Evolutionary conservation across 2,113 vertebrate genomes (phyloP).

Genomic region (Maccullochella peelii): DNA sequence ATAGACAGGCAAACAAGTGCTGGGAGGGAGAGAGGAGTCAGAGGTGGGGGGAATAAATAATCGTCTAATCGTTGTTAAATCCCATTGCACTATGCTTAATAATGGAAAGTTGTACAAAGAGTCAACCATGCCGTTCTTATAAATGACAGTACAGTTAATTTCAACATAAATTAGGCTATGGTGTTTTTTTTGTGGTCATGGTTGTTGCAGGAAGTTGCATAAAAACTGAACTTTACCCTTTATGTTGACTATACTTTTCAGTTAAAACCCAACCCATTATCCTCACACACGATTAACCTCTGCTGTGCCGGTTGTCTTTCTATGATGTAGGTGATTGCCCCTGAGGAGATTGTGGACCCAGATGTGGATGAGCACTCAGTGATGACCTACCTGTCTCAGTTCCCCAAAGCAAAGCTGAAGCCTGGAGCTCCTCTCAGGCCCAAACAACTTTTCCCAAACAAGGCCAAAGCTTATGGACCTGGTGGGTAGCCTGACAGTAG

Average conservation of each 20-base stretch:
- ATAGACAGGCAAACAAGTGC: constrained; percentile 70
- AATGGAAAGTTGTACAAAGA: constrained; percentile 36
- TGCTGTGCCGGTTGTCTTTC: background rate
- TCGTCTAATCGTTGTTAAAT: constrained; percentile 63
- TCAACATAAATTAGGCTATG: background rate
- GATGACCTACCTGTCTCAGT: constrained; percentile 97
- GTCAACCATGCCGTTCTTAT: constrained; percentile 14
- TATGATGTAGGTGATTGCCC: constrained; percentile 89
- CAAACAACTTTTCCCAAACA: constrained; percentile 90
- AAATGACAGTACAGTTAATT: constrained; percentile 3
- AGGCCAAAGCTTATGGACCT: constrained; percentile 91
- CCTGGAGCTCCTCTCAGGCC: constrained; percentile 89
- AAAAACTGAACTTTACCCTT: background rate
- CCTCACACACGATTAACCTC: background rate
- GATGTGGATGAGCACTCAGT: constrained; percentile 95
- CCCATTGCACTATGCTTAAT: constrained; percentile 40
- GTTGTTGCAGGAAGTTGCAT: background rate
- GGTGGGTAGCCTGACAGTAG: constrained; percentile 79
- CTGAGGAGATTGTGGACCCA: constrained; percentile 95
- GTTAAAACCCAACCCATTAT: background rate
- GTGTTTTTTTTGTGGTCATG: background rate
- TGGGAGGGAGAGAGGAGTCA: constrained; percentile 43
- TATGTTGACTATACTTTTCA: background rate
- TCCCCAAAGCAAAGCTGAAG: constrained; percentile 94
- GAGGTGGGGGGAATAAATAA: constrained; percentile 49